Conservation (phyloP, 2,888 invertebrate species). For the Mallateleia sp. region DNA sequence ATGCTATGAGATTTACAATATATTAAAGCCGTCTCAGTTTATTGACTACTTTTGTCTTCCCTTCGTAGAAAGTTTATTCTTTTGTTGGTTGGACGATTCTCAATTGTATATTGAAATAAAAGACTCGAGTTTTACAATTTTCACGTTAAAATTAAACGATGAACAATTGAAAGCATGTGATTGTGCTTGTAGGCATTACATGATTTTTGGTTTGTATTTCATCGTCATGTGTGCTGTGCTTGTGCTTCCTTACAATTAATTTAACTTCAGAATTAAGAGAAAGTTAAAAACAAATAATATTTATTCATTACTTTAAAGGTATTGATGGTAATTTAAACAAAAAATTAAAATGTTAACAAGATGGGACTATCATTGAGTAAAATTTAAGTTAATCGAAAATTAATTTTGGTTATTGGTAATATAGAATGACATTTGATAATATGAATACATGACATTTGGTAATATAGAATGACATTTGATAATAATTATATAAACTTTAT, state of each 20-base stretch:
- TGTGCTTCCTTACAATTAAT: constrained; percentile 54
- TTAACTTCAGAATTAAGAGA: constrained; percentile 13
- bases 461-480: no score
- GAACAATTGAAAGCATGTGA: constrained; percentile 31
- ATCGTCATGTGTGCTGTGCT: constrained; percentile 76
- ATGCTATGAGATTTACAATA: constrained; percentile 75
- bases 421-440: no score
- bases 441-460: no score
- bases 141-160: background rate
- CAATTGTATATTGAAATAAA: background rate
- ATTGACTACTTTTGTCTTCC: background rate
- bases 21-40: constrained; percentile 33
- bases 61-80: background rate
- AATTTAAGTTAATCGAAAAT: no score
- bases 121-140: background rate
- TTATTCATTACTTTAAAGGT: no score
- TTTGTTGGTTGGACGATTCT: background rate
- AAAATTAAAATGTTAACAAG: no score
- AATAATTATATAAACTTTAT: no score
- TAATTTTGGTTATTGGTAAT: no score
- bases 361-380: no score
- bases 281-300: no score
- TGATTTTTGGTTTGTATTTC: constrained; percentile 36
- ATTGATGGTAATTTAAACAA: no score
- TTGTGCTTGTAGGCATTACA: constrained; percentile 53